Evolutionary conservation across 2,113 vertebrate species (phyloP), one percentile per base, ranked within the genome.

Genomic region (Aix galericulata): DNA sequence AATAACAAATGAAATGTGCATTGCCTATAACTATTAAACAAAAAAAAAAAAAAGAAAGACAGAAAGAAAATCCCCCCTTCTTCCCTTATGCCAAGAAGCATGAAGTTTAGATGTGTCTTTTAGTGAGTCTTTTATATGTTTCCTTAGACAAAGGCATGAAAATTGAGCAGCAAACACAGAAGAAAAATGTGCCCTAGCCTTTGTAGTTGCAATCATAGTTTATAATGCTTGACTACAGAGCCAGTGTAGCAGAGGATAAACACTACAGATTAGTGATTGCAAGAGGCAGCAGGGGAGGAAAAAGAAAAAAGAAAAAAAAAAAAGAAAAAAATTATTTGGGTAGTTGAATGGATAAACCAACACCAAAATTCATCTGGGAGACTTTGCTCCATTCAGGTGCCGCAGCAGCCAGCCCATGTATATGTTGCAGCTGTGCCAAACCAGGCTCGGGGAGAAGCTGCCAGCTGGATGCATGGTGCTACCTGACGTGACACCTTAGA

Each of bases 1-100:
- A 68, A 73, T 94, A 85, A 92, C 50, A 95, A 87, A 86, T 60
- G 31, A 93, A 95, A 94, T 26, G 79, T n/a, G 55, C 13, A 26
- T 55, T 86, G 62, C 44, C n/a, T 5, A 1, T 11, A 40, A 16
- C 16, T 18, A 16, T 74, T 94, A 80, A 11, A 76, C 78, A 25
- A 27, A 48, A 48, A 7, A 17, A 44, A 44, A 94, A 83, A 83
- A 48, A 6, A 48, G 22, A 44, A 56, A 56, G 2, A 9, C 18
- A 58, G 62, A 76, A 78, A 60, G 11, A 20, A 56, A 82, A 40
- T 66, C 1, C 0, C 12, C 15, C 13, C 2, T 2, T 48, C 46
- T 48, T 48, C 3, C 4, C 34, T 31, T 31, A 67, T 25, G 23
- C 23, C 17, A 66, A 48, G 3, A 76, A 32, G 25, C 64, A 6